Evolutionary conservation across 2,797 vertebrate genomes (phyloP).

Genomic region (Simalia tracyae): DNA sequence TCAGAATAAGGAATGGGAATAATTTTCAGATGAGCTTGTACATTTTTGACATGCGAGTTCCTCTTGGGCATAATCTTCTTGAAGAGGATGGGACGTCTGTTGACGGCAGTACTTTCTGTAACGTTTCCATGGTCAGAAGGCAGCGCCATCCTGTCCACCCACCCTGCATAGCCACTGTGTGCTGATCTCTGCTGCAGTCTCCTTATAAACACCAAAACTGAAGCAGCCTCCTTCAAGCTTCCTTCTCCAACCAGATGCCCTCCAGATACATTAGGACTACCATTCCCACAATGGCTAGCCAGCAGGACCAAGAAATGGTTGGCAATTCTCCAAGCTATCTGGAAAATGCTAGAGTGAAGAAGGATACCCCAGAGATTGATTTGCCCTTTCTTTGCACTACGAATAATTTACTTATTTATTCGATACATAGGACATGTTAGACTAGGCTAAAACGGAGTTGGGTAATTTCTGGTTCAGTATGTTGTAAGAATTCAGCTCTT

Average conservation of each 20-base stretch:
- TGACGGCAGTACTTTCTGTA: not conserved
- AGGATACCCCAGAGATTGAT: not conserved
- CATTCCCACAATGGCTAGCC: not conserved
- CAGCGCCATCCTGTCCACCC: not conserved
- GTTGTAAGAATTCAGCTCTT: not conserved
- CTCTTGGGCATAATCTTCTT: not conserved
- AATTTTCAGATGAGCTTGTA: not conserved
- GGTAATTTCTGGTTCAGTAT: not conserved
- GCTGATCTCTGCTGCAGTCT: not conserved
- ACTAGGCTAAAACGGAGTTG: not conserved
- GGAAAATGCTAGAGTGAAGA: not conserved
- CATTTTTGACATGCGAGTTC: not conserved
- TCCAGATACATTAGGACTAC: not conserved
- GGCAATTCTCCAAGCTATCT: not conserved
- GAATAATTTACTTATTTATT: not conserved
- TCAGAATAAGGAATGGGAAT: not conserved
- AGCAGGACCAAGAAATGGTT: not conserved
- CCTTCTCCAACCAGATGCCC: not conserved
- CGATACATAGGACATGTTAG: not conserved
- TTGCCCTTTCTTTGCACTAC: not conserved
- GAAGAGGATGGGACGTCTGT: not conserved
- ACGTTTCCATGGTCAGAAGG: not conserved
- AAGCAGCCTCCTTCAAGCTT: not conserved
- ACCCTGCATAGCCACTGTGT: not conserved
- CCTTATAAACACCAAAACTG: not conserved